Evolutionary conservation across 2,888 invertebrate species (phyloP).

Genomic region (Mimachlamys varia): DNA sequence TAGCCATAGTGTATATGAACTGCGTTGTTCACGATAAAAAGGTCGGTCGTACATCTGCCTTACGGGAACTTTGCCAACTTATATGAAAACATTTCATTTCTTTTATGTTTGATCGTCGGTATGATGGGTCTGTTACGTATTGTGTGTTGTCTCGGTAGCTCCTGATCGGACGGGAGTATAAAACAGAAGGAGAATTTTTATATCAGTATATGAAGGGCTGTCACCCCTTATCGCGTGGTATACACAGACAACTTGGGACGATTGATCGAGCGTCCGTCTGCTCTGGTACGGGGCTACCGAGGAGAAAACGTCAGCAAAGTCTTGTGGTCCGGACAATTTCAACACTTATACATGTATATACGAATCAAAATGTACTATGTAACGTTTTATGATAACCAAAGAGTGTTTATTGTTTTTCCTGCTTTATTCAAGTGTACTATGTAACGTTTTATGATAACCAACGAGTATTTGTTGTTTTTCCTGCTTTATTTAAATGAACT

Average conservation of each 20-base stretch:
- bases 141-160: background rate
- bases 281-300: background rate
- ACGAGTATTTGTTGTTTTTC: no score
- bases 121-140: background rate
- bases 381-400: no score
- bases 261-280: background rate
- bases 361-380: background rate
- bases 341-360: background rate
- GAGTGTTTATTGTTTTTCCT: no score
- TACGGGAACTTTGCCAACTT: background rate
- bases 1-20: background rate
- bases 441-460: no score
- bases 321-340: background rate
- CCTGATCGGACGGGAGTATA: background rate
- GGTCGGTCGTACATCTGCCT: background rate
- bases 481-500: no score
- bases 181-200: background rate
- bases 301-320: background rate
- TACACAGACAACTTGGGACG: background rate
- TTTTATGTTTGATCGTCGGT: background rate
- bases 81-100: conserved; percentile 9
- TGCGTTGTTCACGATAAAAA: background rate
- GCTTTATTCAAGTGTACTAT: no score
- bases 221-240: background rate
- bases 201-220: background rate